These are phyloP conservation scores for Uloborus diversus DNA, from an alignment of 1,140 invertebrate genomes.

Conservation along the genomic window DNA sequence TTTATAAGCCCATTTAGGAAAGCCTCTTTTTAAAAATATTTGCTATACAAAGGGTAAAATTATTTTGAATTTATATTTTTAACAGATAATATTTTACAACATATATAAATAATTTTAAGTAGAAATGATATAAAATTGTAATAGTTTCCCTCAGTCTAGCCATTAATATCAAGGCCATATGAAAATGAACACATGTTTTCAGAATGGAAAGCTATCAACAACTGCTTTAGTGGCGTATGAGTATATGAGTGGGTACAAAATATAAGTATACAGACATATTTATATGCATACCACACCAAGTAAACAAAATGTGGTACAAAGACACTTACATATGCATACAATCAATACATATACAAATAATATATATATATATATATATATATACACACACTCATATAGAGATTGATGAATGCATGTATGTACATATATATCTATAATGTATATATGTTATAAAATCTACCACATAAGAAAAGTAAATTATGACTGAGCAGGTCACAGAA, in stretches of 20 bases:
- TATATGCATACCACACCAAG: no score
- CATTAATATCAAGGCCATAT: constrained; percentile 4
- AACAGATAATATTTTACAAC: constrained; percentile 27
- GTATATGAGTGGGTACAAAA: no score
- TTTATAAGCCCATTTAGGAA: background rate
- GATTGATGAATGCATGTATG: background rate
- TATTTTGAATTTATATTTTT: constrained; percentile 15
- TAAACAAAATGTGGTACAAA: no score
- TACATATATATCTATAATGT: constrained; percentile 26
- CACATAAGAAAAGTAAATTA: background rate
- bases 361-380: no score
- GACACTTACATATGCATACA: no score
- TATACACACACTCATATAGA: no score
- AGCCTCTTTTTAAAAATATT: constrained; percentile 25
- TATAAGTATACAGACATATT: no score
- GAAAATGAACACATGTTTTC: constrained; percentile 29
- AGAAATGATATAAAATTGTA: constrained; percentile 40
- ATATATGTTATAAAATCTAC: no score
- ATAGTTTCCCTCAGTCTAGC: constrained; percentile 11
- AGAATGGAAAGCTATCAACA: constrained; percentile 12
- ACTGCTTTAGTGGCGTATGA: no score
- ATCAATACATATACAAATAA: no score
- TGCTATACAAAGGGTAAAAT: background rate
- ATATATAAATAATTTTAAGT: constrained; percentile 47
- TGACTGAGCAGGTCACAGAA: constrained; percentile 9